Evolutionary conservation across 92 coral and sea anemone species (phyloP).

Genomic region (Meandrina meandrites): DNA sequence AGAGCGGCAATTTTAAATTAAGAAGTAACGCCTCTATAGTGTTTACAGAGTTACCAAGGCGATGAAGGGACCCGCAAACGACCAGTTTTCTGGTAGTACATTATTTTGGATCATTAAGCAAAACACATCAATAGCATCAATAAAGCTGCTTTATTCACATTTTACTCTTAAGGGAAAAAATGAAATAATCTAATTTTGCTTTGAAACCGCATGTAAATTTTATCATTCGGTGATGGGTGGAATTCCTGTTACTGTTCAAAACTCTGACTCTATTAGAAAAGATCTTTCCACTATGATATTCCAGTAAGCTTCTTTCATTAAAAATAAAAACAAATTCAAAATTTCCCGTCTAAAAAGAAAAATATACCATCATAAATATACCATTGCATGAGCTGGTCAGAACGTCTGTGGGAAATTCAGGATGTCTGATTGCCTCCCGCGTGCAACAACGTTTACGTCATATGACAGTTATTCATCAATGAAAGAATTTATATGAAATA

Average conservation of each 20-base stretch:
- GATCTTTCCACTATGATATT: neutral
- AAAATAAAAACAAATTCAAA: too few species aligned
- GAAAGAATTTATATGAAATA: neutral
- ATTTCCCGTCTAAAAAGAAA: too few species aligned
- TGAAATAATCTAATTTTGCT: neutral
- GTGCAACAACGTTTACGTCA: conserved; percentile 26
- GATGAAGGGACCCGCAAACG: neutral
- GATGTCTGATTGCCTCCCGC: neutral
- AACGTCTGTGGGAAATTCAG: neutral
- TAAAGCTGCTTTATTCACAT: neutral
- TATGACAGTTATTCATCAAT: conserved; percentile 18
- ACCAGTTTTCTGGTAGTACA: conserved; percentile 22
- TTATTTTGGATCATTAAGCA: neutral
- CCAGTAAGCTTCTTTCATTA: neutral
- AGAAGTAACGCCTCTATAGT: neutral
- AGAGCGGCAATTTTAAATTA: neutral
- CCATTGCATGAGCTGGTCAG: neutral
- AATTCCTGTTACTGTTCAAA: neutral
- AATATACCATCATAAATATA: too few species aligned
- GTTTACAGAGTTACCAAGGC: neutral
- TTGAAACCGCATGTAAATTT: neutral
- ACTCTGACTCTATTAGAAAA: neutral
- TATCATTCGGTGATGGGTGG: neutral
- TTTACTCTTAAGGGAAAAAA: neutral
- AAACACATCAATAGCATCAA: neutral